Evolutionary conservation across 2,797 vertebrate genomes (phyloP).

Genomic region (Geotrypetes seraphini): DNA sequence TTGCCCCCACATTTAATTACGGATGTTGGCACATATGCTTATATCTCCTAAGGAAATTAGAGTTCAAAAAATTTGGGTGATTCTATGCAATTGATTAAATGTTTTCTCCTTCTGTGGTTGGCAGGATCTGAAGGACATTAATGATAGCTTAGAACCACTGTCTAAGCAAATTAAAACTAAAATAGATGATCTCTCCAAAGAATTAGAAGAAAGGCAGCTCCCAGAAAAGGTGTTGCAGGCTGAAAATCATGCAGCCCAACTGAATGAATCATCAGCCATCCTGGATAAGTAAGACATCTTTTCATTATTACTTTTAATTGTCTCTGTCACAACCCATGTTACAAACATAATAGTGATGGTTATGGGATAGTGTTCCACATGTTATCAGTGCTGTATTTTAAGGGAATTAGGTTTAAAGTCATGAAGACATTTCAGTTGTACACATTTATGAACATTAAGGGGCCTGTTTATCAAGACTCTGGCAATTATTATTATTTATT

Average conservation of each 20-base stretch:
- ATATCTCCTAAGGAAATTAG: neutral
- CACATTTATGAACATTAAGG: too few species aligned
- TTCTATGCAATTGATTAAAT: slow-evolving; percentile 2
- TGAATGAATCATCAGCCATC: slow-evolving; percentile 76
- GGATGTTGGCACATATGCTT: neutral
- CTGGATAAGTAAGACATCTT: slow-evolving; percentile 70
- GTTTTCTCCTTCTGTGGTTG: slow-evolving; percentile 11
- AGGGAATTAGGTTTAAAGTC: too few species aligned
- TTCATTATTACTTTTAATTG: neutral
- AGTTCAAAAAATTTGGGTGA: neutral
- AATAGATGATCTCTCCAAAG: slow-evolving; percentile 59
- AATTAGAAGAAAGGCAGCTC: slow-evolving; percentile 62
- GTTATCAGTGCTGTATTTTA: too few species aligned
- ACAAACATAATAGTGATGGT: too few species aligned
- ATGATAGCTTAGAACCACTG: slow-evolving; percentile 56
- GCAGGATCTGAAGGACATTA: slow-evolving; percentile 73
- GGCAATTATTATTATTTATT: too few species aligned
- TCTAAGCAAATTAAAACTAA: slow-evolving; percentile 61
- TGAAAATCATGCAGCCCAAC: slow-evolving; percentile 71
- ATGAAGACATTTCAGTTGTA: too few species aligned
- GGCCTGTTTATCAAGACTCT: too few species aligned
- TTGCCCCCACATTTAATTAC: slow-evolving; percentile 2
- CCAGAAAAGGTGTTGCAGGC: slow-evolving; percentile 65
- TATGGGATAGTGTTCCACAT: too few species aligned
- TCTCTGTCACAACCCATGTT: too few species aligned